These are phyloP conservation scores for Chelonus insularis DNA, from an alignment of 1,140 invertebrate species.

Conservation along the genomic window DNA sequence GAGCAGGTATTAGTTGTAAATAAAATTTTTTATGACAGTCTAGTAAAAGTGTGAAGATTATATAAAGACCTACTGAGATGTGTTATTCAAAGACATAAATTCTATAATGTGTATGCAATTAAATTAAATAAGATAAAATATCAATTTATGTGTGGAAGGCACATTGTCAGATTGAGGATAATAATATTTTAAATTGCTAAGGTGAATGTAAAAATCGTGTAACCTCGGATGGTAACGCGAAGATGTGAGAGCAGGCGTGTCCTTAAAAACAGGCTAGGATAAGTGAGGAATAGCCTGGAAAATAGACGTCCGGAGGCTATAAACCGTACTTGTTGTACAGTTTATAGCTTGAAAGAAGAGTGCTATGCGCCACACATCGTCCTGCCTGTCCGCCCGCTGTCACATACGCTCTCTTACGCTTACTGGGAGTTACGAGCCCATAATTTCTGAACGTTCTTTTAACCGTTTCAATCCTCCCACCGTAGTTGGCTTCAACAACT, in stretches of 20 bases:
- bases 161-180: slow-evolving; percentile 2
- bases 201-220: slow-evolving; percentile 47
- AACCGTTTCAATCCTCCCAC: slow-evolving; percentile 28
- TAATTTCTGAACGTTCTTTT: slow-evolving; percentile 45
- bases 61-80: no score
- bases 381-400: slow-evolving; percentile 41
- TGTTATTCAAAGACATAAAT: no score
- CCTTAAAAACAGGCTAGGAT: slow-evolving; percentile 7
- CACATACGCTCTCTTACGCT: slow-evolving; percentile 49
- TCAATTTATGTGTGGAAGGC: not conserved
- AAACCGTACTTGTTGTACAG: slow-evolving; percentile 31
- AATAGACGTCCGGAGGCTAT: slow-evolving; percentile 34
- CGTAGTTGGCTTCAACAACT: not conserved
- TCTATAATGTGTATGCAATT: no score
- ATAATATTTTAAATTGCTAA: slow-evolving; percentile 26
- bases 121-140: no score
- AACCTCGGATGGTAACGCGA: slow-evolving; percentile 31
- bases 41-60: no score
- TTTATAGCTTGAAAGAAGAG: slow-evolving; percentile 15
- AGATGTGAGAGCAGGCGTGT: slow-evolving; percentile 14
- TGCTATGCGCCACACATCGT: slow-evolving; percentile 23
- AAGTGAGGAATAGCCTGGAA: slow-evolving; percentile 19
- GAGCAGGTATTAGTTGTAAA: no score
- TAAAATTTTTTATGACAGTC: no score
- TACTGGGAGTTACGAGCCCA: slow-evolving; percentile 49